Conservation (phyloP, 2,888 invertebrate species). For the Phrixothrix hirtus region DNA sequence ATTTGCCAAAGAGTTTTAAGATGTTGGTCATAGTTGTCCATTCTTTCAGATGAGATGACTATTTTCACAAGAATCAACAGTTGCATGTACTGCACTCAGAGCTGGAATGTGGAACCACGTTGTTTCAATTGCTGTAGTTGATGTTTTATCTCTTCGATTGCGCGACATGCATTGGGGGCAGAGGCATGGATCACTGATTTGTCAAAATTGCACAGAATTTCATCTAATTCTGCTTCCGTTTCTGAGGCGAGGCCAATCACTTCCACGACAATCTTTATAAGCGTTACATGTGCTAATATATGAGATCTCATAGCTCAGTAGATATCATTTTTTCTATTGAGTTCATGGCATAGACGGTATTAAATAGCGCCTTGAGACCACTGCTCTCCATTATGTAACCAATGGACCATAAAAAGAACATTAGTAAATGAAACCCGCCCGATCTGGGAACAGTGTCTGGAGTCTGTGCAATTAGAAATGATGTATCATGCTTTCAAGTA, state of each 20-base stretch:
- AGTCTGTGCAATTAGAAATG: too few relatives aligned
- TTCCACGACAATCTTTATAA: background rate
- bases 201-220: background rate
- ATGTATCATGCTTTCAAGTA: too few relatives aligned
- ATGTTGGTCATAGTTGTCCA: conserved; percentile 41
- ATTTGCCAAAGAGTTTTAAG: conserved; percentile 39
- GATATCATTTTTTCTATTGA: conserved; percentile 30
- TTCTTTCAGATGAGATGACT: conserved; percentile 35
- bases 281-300: conserved; percentile 41
- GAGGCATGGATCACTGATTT: too few relatives aligned
- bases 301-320: conserved; percentile 20
- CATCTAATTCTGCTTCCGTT: too few relatives aligned
- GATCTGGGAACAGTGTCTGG: background rate
- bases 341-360: background rate
- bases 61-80: conserved; percentile 41
- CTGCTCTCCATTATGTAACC: background rate
- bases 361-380: background rate
- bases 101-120: conserved; percentile 34
- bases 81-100: conserved; percentile 41
- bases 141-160: background rate
- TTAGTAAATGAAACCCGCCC: background rate
- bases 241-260: too few relatives aligned
- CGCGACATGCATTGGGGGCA: background rate
- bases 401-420: background rate
- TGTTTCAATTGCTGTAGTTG: conserved; percentile 14